Evolutionary conservation across 2,113 vertebrate genomes (phyloP), one percentile per base, ranked within the genome.

Genomic region (Psettodes erumei): DNA sequence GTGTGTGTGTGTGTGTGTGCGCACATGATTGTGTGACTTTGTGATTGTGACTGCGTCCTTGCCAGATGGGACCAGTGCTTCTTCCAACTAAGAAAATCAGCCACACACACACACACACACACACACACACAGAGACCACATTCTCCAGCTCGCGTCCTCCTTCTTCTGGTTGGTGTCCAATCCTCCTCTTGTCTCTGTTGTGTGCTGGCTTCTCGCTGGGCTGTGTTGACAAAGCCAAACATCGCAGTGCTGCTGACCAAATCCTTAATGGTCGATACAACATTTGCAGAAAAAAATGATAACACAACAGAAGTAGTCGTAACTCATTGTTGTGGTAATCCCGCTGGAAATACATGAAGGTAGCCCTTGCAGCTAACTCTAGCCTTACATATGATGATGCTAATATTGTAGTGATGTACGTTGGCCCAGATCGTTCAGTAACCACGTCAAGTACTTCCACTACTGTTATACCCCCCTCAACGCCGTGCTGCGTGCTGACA

Each of bases 41-140:
- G 83, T 69, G 77, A 70, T 58, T 72, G 77, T 73, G 80, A 73
- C n/a, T 47, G 88, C 71, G 83, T 85, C 82, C 45, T 86, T 83
- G 83, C 86, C 77, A 87, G 81, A 90, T 90, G 82, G 80, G 80
- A 79, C 80, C 50, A 50, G 45, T 53, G 55, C 75, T 80, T 79
- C 60, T 82, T 86, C 56, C 54, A 83, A 75, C 58, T 51, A 76
- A 78, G 71, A 81, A 84, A 82, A 74, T 62, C 70, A 73, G 56
- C 40, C 63, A 38, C 47, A 50, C 33, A 50, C 21, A 37, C 37
- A 27, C 25, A 51, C 56, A 33, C 15, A 40, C 32, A 64, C 13
- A 40, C 45, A 51, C 53, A 40, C 30, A 61, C 28, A 28, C 27
- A 59, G 4, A 60, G 42, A 21, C 2, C 3, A 21, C 66, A 81